Base-by-base conservation (phyloP, 2,888 invertebrate species). In the Eristalis intricaria region DNA sequence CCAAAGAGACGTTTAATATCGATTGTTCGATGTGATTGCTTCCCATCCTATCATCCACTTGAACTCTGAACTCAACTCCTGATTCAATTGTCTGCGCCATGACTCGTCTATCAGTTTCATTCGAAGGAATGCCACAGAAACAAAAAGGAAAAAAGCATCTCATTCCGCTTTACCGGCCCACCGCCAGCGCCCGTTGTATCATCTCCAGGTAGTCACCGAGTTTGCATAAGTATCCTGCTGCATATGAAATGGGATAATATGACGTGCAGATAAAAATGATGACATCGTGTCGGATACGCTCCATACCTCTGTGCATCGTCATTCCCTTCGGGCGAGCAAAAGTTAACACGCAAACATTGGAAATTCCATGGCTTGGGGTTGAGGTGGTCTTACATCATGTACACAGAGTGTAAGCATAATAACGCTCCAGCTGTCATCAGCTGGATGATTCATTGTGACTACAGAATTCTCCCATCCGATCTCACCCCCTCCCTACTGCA, bases 261-360 rank as follows among this genome's bases (percentile, higher is more conserved):
- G 74, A 86, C 74, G 70, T 78, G 78, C 70, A 78, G 70, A 78
- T 86, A 78, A 86, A 86, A 86, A 78, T 82, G 82, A 86, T 82
- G 86, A 82, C 78, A 86, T 66, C 56, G 70, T 86, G 86, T 82
- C 86, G 86, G 86, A 86, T 78, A 65, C 74, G 71, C 56, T 78
- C 74, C 50, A 63, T 76, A 75, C 70, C 60, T 61, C 75, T 64
- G 76, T 69, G 80, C 68, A 80, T 69, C 32, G 58, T 77, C 64
- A 71, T 15, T 76, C 35, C 58, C 80, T 75, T 66, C 29, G 23
- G 73, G 80, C 81, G 63, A 64, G 66, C 63, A 73, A 23, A 76
- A 81, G 85, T 81, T 85, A 77, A 85, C 81, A 81, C 40, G 50
- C 60, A 78, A 43, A 60, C 50, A 50, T n/a, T n/a, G 50, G 50